These are phyloP conservation scores for Caenorhabditis angaria DNA, from an alignment of 2,888 invertebrate species.

Conservation along the genomic window DNA sequence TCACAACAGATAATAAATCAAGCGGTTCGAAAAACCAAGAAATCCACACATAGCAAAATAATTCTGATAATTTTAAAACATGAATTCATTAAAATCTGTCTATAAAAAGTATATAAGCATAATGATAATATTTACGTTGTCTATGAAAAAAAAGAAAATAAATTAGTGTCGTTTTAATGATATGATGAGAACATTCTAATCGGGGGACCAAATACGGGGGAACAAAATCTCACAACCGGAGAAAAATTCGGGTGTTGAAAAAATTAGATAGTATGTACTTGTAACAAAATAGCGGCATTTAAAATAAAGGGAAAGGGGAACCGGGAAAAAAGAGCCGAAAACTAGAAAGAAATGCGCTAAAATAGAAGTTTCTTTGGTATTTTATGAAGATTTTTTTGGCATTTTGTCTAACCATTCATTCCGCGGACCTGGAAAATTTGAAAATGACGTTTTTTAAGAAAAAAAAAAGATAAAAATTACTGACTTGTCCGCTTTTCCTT, in stretches of 20 bases:
- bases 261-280: slow-evolving; percentile 8
- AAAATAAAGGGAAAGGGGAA: slow-evolving; percentile 2
- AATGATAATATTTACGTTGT: not conserved
- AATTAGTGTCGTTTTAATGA: not conserved
- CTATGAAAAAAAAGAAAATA: not conserved
- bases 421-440: slow-evolving; percentile 31
- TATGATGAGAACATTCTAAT: slow-evolving; percentile 8
- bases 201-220: not conserved
- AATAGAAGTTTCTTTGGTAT: not conserved
- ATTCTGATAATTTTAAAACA: not conserved
- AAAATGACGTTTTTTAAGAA: not conserved
- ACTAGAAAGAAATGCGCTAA: not conserved
- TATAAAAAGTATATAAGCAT: not conserved
- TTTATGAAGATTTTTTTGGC: not conserved
- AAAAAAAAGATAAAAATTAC: not conserved
- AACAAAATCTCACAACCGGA: slow-evolving; percentile 1
- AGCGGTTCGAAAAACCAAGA: not conserved
- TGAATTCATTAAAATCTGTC: slow-evolving; percentile 2
- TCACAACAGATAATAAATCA: slow-evolving; percentile 1
- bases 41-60: not conserved
- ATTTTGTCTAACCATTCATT: slow-evolving; percentile 31
- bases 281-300: not conserved
- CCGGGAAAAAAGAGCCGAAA: not conserved
- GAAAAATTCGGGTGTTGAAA: not conserved
- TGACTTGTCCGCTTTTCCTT: slow-evolving; percentile 57